Conservation (phyloP, 2,888 invertebrate genomes). For the Idaea biselata region DNA sequence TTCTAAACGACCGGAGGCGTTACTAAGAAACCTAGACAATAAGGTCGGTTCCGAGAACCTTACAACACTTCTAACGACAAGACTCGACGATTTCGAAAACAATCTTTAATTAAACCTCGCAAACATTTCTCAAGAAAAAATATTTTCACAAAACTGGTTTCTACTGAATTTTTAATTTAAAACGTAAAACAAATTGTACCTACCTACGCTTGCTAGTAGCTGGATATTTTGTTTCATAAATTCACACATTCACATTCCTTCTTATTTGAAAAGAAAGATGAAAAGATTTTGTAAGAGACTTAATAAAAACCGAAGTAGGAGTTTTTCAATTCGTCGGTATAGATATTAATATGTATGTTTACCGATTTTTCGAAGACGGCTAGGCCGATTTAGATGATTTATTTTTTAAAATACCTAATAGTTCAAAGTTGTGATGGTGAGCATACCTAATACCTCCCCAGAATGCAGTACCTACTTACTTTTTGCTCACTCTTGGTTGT, state of each 20-base stretch:
- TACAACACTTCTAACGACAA: background rate
- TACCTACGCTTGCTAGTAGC: background rate
- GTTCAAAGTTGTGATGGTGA: too few relatives aligned
- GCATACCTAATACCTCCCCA: too few relatives aligned
- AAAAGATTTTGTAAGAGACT: background rate
- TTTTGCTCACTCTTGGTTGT: too few relatives aligned
- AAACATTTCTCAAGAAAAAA: background rate
- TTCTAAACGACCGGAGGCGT: background rate
- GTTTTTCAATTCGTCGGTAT: too few relatives aligned
- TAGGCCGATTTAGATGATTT: too few relatives aligned
- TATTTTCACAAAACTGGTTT: background rate
- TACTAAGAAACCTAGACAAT: slow-evolving; percentile 1
- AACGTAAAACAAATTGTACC: background rate
- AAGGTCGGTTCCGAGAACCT: background rate
- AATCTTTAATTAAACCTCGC: background rate
- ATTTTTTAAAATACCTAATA: too few relatives aligned
- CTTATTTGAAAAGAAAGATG: background rate
- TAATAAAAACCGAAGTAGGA: too few relatives aligned
- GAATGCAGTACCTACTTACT: too few relatives aligned
- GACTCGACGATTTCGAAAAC: background rate
- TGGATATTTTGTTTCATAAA: background rate
- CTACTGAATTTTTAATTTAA: background rate
- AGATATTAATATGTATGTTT: too few relatives aligned
- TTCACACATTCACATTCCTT: background rate
- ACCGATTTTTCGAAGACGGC: too few relatives aligned